Base-by-base conservation (phyloP, 1,140 invertebrate genomes). In the Eciton burchellii region DNA sequence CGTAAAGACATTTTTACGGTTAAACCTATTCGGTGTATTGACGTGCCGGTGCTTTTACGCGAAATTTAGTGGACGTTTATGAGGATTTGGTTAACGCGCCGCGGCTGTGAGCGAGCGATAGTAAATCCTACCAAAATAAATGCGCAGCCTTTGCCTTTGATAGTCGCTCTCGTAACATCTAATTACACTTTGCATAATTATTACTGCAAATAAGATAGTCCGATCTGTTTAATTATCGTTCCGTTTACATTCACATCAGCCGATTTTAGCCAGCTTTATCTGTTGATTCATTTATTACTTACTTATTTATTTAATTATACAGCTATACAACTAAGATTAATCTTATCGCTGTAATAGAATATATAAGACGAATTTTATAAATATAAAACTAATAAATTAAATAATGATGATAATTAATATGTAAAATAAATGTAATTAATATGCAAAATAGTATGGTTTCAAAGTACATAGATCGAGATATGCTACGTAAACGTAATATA, bases 1-100 rank as follows among this genome's bases (percentile, higher is more conserved):
- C 12, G 35, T 79, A 70, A 57, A 79, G 16, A 6, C 12, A 49
- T 56, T 79, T 68, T 57, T 56, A 56, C 19, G 49, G 24, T 56
- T 79, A 79, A 68, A 79, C 56, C 68, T 68, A 79, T 79, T 79
- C 47, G n/a, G 35, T 29, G 21, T 79, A 79, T 79, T 68, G 74
- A 79, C 49, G 49, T 21, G 21, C 3, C 49, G 12, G 49, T 16
- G 21, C 12, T 26, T 79, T 79, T 79, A 70, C 45, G 35, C 35
- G 49, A 45, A 70, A 79, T 79, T 68, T 79, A 79, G 35, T 79
- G 68, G 35, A 79, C 49, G 56, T 79, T 79, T 79, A 70, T 49
- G 74, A 79, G 63, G 35, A 79, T 79, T 57, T 8, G 49, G 21
- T 68, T 77, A 77, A 68, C 16, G 35, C 16, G 29, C 57, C 45